Base-by-base conservation (phyloP, 2,888 invertebrate genomes). In the Pardosa pseudoannulata region DNA sequence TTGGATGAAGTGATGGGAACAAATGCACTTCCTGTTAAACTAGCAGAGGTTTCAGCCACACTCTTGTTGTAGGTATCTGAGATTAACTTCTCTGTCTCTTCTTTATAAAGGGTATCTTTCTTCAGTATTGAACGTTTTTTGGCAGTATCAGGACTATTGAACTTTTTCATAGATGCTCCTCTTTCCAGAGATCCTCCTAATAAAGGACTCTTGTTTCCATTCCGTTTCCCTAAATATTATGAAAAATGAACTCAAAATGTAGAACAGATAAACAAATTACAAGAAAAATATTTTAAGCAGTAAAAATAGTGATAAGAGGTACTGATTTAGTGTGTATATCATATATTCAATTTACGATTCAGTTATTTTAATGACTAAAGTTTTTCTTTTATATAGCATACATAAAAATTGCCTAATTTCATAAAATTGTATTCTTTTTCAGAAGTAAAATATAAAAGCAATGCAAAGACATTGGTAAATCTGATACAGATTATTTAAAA, bases 71-170 rank as follows among this genome's bases (percentile, higher is more conserved):
- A 74, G 41, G 39, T 89, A 29, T 89, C 94, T 67, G 94, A 93
- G 90, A 95, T 94, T 71, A 95, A 93, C 89, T 95, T 94, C 92
- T 95, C 95, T 90, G 94, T 95, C 92, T 96, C 95, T 80, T 96
- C 95, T 76, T 88, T 90, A 83, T 89, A 81, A 16, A 94, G 93
- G 90, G 95, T 94, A 71, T 95, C 94, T 91, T 95, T 95, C 92
- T 95, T 95, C 89, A 95, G 92, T 90, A 96, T 95, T 89, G 95
- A 95, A 91, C 95, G 95, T 83, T 95, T 95, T 89, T 94, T 91
- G 68, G 90, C 89, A 19, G 88, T 90, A 88, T 90, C 90, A 11
- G 91, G 91, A 88, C 91, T 91, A 74, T 91, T 90, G 41, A 80
- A 74, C 56, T 79, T 76, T 68, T 83, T 81, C 70, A 79, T 65